Conservation (phyloP, 2,797 vertebrate genomes). For the Craterocephalus amniculus region DNA sequence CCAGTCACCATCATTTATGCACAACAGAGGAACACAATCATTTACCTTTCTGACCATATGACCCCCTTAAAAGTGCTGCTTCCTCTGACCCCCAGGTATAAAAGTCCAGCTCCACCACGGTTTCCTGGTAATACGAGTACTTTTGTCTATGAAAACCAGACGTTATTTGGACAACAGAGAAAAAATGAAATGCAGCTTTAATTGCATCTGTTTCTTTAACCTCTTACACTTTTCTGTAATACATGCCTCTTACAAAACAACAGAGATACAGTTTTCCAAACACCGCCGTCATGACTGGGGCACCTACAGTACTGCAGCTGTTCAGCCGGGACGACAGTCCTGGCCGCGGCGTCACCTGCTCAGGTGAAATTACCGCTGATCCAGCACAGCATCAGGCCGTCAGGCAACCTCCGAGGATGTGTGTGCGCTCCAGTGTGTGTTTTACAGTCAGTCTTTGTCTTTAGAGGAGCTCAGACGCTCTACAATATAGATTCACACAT, state of each 20-base stretch:
- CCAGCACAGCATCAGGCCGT: not conserved
- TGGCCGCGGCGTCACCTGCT: constrained; percentile 23
- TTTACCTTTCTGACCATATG: too few species aligned
- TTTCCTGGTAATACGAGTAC: not conserved
- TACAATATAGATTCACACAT: constrained; percentile 65
- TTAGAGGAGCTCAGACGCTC: constrained; percentile 43
- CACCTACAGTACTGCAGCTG: constrained; percentile 26
- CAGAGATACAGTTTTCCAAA: constrained; percentile 32
- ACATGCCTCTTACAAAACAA: constrained; percentile 69
- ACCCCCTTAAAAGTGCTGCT: too few species aligned
- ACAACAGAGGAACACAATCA: too few species aligned
- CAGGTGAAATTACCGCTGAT: not conserved
- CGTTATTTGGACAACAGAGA: constrained; percentile 22
- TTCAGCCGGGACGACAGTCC: constrained; percentile 12
- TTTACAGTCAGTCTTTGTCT: constrained; percentile 44
- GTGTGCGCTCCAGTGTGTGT: constrained; percentile 47
- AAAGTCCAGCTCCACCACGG: too few species aligned
- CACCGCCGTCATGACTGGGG: constrained; percentile 25
- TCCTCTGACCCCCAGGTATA: too few species aligned
- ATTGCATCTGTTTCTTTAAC: constrained; percentile 53
- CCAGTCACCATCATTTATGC: too few species aligned
- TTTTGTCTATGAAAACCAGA: constrained; percentile 10
- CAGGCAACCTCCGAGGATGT: constrained; percentile 3
- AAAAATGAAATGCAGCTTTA: constrained; percentile 64
- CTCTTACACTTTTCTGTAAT: constrained; percentile 51